Conservation (phyloP, 2,113 vertebrate genomes). For the Notothenia rossii region DNA sequence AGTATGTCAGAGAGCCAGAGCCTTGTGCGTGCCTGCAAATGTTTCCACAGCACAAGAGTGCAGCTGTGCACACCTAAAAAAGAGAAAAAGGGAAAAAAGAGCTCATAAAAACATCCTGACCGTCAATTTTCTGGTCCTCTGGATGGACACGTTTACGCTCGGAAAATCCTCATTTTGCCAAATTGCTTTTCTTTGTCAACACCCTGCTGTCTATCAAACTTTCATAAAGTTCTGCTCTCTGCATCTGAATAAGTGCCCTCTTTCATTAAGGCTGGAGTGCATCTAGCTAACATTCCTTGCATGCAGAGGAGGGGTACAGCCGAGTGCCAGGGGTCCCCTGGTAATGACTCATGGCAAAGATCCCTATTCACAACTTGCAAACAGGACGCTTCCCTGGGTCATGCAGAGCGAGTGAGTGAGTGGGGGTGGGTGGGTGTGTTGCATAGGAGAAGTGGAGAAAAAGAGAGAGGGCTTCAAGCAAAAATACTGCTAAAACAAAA, state of each 20-base stretch:
- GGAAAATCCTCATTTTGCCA: conserved; percentile 50
- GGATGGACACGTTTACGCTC: conserved; percentile 31
- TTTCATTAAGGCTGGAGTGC: conserved; percentile 63
- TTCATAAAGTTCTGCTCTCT: conserved; percentile 60
- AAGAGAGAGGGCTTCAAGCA: not conserved
- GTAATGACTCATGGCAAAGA: conserved; percentile 76
- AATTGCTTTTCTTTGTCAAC: conserved; percentile 60
- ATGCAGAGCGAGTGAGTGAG: conserved; percentile 15
- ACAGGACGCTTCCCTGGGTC: conserved; percentile 51
- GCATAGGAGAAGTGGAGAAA: not conserved
- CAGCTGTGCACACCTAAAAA: conserved; percentile 79
- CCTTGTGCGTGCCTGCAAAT: conserved; percentile 63
- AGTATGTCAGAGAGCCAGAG: conserved; percentile 47
- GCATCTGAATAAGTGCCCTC: conserved; percentile 61
- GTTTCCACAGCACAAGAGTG: conserved; percentile 66
- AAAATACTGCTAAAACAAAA: conserved; percentile 69
- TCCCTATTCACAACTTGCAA: conserved; percentile 65
- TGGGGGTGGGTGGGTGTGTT: conserved; percentile 10
- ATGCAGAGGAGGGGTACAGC: conserved; percentile 74
- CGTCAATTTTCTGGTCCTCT: conserved; percentile 49
- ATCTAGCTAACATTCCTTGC: conserved; percentile 70
- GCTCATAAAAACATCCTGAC: conserved; percentile 51
- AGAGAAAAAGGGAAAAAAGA: not conserved
- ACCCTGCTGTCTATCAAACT: conserved; percentile 50
- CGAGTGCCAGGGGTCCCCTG: conserved; percentile 72